These are phyloP conservation scores for Leptinotarsa tumamoca DNA, from an alignment of 2,888 invertebrate species.

Conservation along the genomic window DNA sequence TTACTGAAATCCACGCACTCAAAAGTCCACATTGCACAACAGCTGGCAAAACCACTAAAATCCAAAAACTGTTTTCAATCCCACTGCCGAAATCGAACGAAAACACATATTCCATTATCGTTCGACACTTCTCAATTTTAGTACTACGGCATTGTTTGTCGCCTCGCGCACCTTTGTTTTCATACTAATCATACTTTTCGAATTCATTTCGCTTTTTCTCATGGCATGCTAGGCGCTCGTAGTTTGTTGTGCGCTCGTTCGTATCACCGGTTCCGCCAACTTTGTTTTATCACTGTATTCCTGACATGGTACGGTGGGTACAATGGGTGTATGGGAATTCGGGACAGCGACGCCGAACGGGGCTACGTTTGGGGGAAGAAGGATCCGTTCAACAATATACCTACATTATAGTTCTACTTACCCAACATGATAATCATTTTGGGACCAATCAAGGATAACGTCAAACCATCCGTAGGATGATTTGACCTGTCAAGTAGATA, in stretches of 20 bases:
- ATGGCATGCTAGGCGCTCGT: constrained; percentile 25
- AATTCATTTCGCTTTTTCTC: constrained; percentile 33
- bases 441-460: too few relatives aligned
- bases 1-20: background rate
- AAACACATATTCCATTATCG: constrained; percentile 3
- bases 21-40: background rate
- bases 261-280: constrained; percentile 43
- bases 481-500: too few relatives aligned
- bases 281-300: constrained; percentile 37
- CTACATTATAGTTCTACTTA: too few relatives aligned
- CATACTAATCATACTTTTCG: constrained; percentile 29
- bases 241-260: constrained; percentile 39
- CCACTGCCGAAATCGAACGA: background rate
- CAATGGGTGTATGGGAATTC: constrained; percentile 20
- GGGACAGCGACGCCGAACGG: background rate
- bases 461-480: too few relatives aligned
- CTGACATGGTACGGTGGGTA: constrained; percentile 27
- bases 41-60: background rate
- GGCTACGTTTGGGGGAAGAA: background rate
- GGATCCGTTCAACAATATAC: background rate
- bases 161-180: constrained; percentile 34
- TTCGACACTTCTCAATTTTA: background rate
- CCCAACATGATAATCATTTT: too few relatives aligned
- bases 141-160: constrained; percentile 19
- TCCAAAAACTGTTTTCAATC: background rate